These are phyloP conservation scores for Notolepis coatsorum DNA, from an alignment of 2,797 vertebrate species.

Conservation along the genomic window DNA sequence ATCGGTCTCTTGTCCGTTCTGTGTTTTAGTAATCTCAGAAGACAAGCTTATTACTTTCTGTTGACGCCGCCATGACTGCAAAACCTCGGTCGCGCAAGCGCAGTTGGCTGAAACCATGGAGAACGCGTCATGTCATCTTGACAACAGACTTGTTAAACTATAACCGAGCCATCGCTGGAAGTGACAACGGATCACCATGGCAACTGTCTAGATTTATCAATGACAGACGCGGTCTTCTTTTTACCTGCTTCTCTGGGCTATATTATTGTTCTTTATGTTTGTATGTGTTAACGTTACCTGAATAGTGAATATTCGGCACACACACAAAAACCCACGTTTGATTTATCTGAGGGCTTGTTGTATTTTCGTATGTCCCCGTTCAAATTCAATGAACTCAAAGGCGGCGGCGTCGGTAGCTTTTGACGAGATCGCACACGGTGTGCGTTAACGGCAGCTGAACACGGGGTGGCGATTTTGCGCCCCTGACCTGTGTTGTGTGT, in stretches of 20 bases:
- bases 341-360: conserved; percentile 44
- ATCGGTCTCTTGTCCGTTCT: not conserved
- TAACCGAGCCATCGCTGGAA: conserved; percentile 42
- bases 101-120: conserved; percentile 62
- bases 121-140: conserved; percentile 67
- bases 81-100: conserved; percentile 61
- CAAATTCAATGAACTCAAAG: no score
- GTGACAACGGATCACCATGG: conserved; percentile 44
- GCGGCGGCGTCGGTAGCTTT: no score
- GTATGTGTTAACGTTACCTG: no score
- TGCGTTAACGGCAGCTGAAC: not conserved
- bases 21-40: conserved; percentile 7
- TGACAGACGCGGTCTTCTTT: not conserved
- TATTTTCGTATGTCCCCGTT: not conserved
- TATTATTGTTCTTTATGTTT: not conserved
- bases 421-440: no score
- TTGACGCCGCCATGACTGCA: conserved; percentile 71
- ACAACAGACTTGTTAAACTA: conserved; percentile 71
- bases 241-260: not conserved
- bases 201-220: conserved; percentile 21
- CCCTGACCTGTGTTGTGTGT: not conserved
- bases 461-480: conserved; percentile 42
- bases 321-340: no score
- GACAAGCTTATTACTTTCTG: conserved; percentile 34
- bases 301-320: no score